phyloP scores from a whole-genome alignment of 2,113 vertebrate species.

The Hydropotes inermis region DNA sequence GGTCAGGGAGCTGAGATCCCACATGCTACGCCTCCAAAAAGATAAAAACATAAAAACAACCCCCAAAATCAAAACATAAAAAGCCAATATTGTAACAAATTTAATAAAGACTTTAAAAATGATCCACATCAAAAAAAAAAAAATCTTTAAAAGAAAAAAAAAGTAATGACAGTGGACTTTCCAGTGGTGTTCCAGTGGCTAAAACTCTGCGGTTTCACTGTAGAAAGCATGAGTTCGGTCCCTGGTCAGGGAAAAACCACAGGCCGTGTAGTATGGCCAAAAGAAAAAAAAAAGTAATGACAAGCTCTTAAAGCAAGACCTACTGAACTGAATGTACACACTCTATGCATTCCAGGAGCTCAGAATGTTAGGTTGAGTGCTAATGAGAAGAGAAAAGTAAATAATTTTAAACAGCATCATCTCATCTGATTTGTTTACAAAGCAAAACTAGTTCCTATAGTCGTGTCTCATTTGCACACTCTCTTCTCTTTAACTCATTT shows the following conservation, averaged over 20 bases:
- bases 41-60: neutral
- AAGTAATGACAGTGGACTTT: neutral
- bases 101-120: neutral
- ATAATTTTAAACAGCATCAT: accelerated
- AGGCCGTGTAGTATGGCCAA: neutral
- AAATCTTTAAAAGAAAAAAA: neutral
- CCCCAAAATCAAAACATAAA: neutral
- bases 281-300: neutral
- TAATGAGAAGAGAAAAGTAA: neutral
- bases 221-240: neutral
- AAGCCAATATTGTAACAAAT: neutral
- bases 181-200: neutral
- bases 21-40: neutral
- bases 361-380: accelerated
- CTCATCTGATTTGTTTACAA: neutral
- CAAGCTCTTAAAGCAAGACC: neutral
- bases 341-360: accelerated
- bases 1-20: neutral
- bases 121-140: neutral
- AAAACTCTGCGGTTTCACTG: neutral
- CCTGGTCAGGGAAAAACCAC: neutral
- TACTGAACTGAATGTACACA: neutral
- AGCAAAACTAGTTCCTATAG: neutral
- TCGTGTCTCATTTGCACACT: neutral
- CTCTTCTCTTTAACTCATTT: neutral